Base-by-base conservation (phyloP, 2,113 vertebrate genomes). In the Oostethus manadensis region DNA sequence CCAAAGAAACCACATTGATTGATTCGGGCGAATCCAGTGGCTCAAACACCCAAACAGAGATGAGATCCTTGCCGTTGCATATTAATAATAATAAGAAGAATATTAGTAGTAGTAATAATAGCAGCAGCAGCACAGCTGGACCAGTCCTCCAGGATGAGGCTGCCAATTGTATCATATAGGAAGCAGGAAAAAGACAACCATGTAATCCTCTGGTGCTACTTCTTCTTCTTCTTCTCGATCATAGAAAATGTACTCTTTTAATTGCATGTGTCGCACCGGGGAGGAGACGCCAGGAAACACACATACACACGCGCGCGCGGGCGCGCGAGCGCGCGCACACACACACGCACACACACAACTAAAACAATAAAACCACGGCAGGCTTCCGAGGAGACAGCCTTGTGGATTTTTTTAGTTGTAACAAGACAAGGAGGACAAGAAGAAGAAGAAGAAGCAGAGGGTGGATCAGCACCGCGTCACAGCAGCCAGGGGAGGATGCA, bases 1-100 rank as follows among this genome's bases (percentile, higher is more conserved):
- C 97, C 97, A 99, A 96, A 99, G 97, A 99, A 99, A 98, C 97
- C 97, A 98, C 97, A 99, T 99, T 94, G 97, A 99, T 99, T 94
- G 97, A 99, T 97, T 98, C 98, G 93, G 95, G 94, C 93, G 93
- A 95, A 96, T 97, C 96, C 95, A 93, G 94, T 90, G 93, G 94
- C 93, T 97, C 94, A 99, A 93, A 98, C 94, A 97, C 95, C 94
- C 94, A 94, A 94, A 93, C 92, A 93, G 89, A 93, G 92, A 93
- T 90, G 92, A 95, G 93, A 93, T 94, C 94, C 94, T 92, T 93
- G 93, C 91, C 90, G 93, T 96, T 98, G 95, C 94, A 98, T 99
- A 97, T 98, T 96, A 96, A 95, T 16, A 40, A 55, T 29, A 38
- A 21, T 21, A 38, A 35, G 15, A 55, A 15, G 23, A 40, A 55